Conservation (phyloP, 2,113 vertebrate genomes). For the Peromyscus leucopus region DNA sequence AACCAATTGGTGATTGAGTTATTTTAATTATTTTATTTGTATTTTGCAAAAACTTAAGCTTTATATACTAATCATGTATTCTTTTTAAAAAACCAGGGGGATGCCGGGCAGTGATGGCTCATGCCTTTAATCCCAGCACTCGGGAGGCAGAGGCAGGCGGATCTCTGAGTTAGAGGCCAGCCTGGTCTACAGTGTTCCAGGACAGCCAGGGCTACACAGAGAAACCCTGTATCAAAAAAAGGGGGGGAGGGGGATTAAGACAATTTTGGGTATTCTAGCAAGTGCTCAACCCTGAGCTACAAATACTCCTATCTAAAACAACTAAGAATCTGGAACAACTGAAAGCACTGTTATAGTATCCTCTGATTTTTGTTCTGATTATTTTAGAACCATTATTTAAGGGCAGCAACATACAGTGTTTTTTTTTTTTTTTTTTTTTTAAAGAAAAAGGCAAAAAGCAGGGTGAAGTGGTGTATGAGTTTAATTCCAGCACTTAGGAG, state of each 20-base stretch:
- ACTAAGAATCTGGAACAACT: neutral
- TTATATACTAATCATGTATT: neutral
- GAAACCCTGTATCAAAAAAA: neutral
- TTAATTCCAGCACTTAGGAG: neutral
- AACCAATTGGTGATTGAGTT: neutral
- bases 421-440: no score
- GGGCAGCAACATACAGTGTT: neutral
- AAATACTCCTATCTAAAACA: neutral
- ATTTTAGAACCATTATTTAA: neutral
- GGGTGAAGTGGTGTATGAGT: neutral
- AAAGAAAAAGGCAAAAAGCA: neutral
- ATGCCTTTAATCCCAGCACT: neutral
- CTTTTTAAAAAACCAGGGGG: neutral
- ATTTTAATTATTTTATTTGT: slow-evolving; percentile 52
- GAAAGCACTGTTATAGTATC: neutral
- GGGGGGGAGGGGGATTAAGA: neutral
- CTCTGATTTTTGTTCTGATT: neutral
- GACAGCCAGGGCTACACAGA: neutral
- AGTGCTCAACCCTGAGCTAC: neutral
- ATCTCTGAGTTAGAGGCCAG: neutral
- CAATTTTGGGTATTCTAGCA: neutral
- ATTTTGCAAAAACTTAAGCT: slow-evolving; percentile 44
- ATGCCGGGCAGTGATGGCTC: neutral
- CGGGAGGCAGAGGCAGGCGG: no score
- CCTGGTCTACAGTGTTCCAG: neutral